Evolutionary conservation across 2,888 invertebrate species (phyloP), one percentile per base, ranked within the genome.

Genomic region (Drosophila algonquin): DNA sequence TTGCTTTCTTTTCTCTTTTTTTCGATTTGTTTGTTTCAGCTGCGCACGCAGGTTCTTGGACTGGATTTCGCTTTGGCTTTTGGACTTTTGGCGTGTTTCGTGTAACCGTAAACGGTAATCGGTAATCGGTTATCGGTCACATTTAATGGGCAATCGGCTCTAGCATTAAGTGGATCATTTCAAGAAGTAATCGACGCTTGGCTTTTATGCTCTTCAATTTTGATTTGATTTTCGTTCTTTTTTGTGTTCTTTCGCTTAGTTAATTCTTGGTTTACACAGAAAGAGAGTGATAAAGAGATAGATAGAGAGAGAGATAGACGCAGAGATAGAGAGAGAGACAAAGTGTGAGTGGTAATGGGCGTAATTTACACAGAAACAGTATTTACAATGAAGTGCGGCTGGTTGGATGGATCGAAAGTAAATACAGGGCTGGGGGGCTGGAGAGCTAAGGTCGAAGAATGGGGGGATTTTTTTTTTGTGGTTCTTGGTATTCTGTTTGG

Each of bases 181-280:
- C 32, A 73, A 81, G 72, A 81, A 77, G 71, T 67, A 87, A 89
- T 87, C 86, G 86, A 87, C 86, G 88, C 82, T 89, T 89, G 86
- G 89, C 73, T 78, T 75, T 77, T 74, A 77, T 77, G 81, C 87
- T 85, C 59, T 77, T 89, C 84, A 86, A 65, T 52, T 53, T 48
- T 59, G 50, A 51, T 16, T 55, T 47, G 48, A 55, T 24, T 67
- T 55, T 64, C 24, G 30, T 48, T 56, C 62, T 59, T 53, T 68
- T 52, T 35, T 50, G 57, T 57, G 46, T n/a, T 45, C 45, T 52
- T 51, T 50, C 21, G 16, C 35, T 55, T 32, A 59, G 44, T 44
- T 24, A 58, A 48, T 12, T 35, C 35, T 59, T 51, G 44, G 57
- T 44, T 47, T 58, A 54, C 48, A 52, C 56, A 57, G 56, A 73